phyloP scores from a whole-genome alignment of 30 jellyfish, hydroid and myxozoan genomes.

The Pelagia noctiluca region DNA sequence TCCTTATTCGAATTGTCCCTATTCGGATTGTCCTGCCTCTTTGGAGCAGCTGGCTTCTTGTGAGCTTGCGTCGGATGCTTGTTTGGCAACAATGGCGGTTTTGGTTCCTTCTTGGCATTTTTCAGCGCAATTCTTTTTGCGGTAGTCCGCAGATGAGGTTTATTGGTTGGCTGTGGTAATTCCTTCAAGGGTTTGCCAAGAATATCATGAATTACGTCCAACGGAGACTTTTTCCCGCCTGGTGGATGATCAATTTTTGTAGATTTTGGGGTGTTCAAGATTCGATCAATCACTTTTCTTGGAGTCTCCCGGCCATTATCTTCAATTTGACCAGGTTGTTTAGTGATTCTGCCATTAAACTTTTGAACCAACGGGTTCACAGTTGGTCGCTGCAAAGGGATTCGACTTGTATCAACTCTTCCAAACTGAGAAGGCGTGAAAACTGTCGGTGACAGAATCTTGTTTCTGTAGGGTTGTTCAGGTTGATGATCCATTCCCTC shows the following conservation, averaged over 20 bases:
- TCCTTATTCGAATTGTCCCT: neutral
- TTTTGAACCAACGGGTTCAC: neutral
- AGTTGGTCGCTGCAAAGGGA: neutral
- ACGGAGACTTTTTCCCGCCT: slow-evolving; percentile 10
- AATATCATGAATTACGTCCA: neutral
- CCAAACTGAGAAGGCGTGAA: neutral
- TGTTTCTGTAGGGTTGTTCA: neutral
- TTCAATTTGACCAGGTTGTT: too few relatives aligned
- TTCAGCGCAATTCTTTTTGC: neutral
- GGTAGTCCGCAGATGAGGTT: neutral
- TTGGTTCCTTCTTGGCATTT: neutral
- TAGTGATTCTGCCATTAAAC: too few relatives aligned
- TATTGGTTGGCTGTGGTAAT: neutral
- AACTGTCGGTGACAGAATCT: neutral
- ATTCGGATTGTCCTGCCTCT: neutral
- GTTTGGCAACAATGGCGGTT: neutral
- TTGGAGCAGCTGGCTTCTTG: slow-evolving; percentile 25
- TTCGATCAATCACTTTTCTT: slow-evolving; percentile 18
- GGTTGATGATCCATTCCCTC: neutral
- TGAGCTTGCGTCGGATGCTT: slow-evolving; percentile 21
- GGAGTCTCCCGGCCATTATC: slow-evolving; percentile 1
- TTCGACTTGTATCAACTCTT: neutral
- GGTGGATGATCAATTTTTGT: neutral
- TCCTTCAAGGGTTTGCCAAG: neutral
- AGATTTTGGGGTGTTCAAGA: neutral